These are phyloP conservation scores for Augochlorella aurata DNA, from an alignment of 2,888 invertebrate genomes.

Conservation along the genomic window DNA sequence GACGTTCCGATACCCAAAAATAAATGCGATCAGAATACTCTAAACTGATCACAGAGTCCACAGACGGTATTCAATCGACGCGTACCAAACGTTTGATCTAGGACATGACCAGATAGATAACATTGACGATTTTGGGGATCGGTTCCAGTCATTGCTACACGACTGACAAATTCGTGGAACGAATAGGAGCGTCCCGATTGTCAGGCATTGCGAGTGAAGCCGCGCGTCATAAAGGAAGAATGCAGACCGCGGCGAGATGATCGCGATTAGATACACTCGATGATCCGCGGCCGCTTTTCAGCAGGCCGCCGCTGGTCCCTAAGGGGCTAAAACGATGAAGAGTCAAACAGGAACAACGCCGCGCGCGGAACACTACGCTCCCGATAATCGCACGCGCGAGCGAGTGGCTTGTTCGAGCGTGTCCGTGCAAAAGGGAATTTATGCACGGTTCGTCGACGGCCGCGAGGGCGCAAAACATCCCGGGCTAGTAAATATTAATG, in stretches of 20 bases:
- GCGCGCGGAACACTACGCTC: background rate
- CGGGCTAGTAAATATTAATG: conserved; percentile 71
- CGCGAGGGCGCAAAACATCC: conserved; percentile 44
- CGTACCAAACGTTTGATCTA: no score
- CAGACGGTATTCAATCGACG: no score
- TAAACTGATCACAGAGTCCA: no score
- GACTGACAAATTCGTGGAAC: no score
- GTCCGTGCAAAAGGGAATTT: conserved; percentile 34
- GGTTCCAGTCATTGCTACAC: no score
- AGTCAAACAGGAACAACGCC: conserved; percentile 14
- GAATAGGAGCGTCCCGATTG: background rate
- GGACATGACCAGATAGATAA: no score
- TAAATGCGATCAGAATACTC: no score
- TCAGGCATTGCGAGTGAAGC: background rate
- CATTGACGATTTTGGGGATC: no score
- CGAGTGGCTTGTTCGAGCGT: conserved; percentile 22
- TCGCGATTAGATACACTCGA: conserved; percentile 10
- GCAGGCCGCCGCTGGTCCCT: background rate
- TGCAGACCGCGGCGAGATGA: background rate
- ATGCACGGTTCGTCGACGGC: conserved; percentile 31
- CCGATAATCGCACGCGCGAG: conserved; percentile 17
- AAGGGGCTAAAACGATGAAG: conserved; percentile 15
- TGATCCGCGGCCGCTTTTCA: conserved; percentile 14
- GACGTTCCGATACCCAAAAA: no score
- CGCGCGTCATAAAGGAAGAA: background rate